Evolutionary conservation across 2,113 vertebrate species (phyloP), one percentile per base, ranked within the genome.

Genomic region (Pongo abelii): DNA sequence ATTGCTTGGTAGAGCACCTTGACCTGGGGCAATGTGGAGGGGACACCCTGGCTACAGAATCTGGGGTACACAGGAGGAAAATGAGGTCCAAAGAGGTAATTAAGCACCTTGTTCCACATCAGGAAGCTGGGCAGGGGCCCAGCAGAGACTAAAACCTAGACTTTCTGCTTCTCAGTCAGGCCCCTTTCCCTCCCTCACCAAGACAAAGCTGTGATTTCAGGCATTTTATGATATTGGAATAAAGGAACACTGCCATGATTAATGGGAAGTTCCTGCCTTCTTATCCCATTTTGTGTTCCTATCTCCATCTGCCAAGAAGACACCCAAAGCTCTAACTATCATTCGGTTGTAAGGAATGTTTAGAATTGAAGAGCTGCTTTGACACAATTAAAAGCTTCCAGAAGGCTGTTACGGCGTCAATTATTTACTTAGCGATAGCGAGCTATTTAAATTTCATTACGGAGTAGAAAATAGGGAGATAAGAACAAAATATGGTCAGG

Each of bases 311-410:
- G 96, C 92, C 43, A 92, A 90, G 80, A 97, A 92, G 92, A 96
- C 61, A 96, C 84, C 90, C 84, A 96, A 92, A 92, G 90, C 94
- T 96, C 94, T 96, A 92, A 96, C 22, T 97, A 97, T 95, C 96
- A 43, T 67, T 97, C 8, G 16, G 87, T 95, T 78, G 52, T 84
- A 92, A 95, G 88, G 86, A 92, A 96, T 98, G 96, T 97, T 97
- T 97, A 98, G 96, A 95, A 97, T 84, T 59, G 96, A 96, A 96
- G 94, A 96, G 80, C 72, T 35, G 57, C 87, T 75, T 88, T 95
- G 96, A 97, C 97, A 96, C 95, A 91, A 98, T 98, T 97, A 98
- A 97, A 98, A 97, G 96, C 97, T 98, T 97, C 94, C 96, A 97
- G 97, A 97, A 97, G 96, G 97, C 94, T 91, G 84, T 97, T 96